Evolutionary conservation across 1,140 invertebrate genomes (phyloP).

Genomic region (Cydia strobilella): DNA sequence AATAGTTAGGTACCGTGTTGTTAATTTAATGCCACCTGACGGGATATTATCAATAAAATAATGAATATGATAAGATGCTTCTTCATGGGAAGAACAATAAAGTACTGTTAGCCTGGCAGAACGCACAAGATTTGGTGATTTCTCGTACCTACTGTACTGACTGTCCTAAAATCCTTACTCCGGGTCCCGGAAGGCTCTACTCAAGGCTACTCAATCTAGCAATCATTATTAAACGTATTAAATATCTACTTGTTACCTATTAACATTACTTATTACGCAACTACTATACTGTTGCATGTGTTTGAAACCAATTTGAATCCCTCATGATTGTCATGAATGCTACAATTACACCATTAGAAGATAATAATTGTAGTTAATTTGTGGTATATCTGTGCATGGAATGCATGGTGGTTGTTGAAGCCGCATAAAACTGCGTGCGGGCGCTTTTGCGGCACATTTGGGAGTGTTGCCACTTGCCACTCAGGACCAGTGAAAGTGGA

Average conservation of each 20-base stretch:
- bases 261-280: constrained; percentile 11
- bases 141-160: too few species aligned
- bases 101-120: too few species aligned
- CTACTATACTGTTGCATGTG: constrained; percentile 40
- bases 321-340: constrained; percentile 62
- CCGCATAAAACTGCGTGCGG: constrained; percentile 59
- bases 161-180: neutral
- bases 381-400: constrained; percentile 62
- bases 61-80: too few species aligned
- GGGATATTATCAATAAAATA: too few species aligned
- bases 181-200: neutral
- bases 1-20: neutral
- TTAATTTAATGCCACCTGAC: too few species aligned
- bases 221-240: neutral
- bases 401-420: constrained; percentile 56
- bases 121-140: too few species aligned
- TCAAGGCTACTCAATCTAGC: neutral
- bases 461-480: constrained; percentile 50
- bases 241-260: neutral
- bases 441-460: constrained; percentile 49
- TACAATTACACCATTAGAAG: constrained; percentile 62
- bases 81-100: too few species aligned
- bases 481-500: constrained; percentile 74
- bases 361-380: constrained; percentile 63
- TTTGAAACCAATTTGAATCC: constrained; percentile 55